Evolutionary conservation across 2,797 vertebrate species (phyloP).

Genomic region (Champsocephalus gunnari): DNA sequence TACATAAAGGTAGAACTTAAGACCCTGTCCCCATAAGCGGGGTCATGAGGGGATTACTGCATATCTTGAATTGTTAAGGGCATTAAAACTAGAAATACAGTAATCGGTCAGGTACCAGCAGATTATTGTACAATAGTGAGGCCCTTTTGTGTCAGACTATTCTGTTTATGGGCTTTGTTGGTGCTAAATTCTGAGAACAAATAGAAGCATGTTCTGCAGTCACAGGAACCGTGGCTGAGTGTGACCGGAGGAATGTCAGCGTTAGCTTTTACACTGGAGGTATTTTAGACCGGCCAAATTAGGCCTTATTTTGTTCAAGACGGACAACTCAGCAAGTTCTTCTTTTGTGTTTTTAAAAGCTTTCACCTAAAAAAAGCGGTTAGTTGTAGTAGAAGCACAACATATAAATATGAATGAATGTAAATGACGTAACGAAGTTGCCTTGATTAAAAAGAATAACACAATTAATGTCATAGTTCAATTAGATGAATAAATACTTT

Average conservation of each 20-base stretch:
- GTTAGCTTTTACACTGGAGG: constrained; percentile 7
- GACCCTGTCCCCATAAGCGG: constrained; percentile 43
- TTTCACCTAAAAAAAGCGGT: not conserved
- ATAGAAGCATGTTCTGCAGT: constrained; percentile 51
- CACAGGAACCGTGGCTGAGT: constrained; percentile 63
- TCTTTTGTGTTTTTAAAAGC: not conserved
- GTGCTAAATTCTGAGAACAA: constrained; percentile 41
- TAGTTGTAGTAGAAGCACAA: too few species aligned
- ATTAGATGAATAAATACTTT: too few species aligned
- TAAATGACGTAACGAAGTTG: too few species aligned
- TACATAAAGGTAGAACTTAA: constrained; percentile 23
- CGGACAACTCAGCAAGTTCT: not conserved
- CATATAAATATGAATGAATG: too few species aligned
- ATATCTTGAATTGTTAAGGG: constrained; percentile 60
- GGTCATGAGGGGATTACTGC: constrained; percentile 65
- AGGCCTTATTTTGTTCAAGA: not conserved
- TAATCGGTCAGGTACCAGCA: constrained; percentile 40
- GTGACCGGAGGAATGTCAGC: constrained; percentile 53
- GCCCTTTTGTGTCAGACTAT: constrained; percentile 33
- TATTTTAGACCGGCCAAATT: constrained; percentile 19
- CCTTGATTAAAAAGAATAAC: too few species aligned
- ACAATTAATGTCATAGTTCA: too few species aligned
- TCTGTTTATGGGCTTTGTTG: constrained; percentile 61
- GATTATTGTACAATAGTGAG: constrained; percentile 50
- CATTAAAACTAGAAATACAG: constrained; percentile 66